phyloP scores from a whole-genome alignment of 2,888 invertebrate species.

The Odontomyia ornata region DNA sequence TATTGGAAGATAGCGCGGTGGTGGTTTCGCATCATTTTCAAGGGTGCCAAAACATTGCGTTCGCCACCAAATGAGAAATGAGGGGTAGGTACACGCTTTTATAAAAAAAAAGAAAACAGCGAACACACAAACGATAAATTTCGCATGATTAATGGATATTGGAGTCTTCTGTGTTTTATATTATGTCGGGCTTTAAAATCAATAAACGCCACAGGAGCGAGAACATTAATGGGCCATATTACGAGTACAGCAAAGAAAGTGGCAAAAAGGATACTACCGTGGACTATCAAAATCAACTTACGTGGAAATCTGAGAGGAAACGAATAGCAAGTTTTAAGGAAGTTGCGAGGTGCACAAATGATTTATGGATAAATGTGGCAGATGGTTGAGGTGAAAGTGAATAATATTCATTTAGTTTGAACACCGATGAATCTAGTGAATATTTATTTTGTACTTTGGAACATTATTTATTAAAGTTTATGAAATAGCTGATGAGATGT shows the following conservation, averaged over 20 bases:
- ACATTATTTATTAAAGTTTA: too few species aligned
- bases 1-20: too few species aligned
- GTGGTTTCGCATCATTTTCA: conserved; percentile 25
- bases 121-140: conserved; percentile 50
- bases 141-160: conserved; percentile 50
- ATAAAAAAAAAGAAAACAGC: conserved; percentile 8
- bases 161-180: conserved; percentile 41
- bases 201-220: conserved; percentile 42
- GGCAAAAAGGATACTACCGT: conserved; percentile 34
- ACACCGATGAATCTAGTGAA: background rate
- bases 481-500: too few species aligned
- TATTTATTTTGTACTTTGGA: background rate
- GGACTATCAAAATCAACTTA: conserved; percentile 43
- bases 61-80: background rate
- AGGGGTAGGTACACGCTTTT: conserved; percentile 42
- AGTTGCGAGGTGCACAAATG: conserved; percentile 38
- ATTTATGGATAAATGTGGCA: conserved; percentile 20
- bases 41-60: background rate
- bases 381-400: conserved; percentile 32
- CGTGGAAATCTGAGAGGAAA: background rate
- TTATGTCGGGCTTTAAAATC: conserved; percentile 44
- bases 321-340: conserved; percentile 34
- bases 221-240: conserved; percentile 36
- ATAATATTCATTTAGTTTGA: background rate
- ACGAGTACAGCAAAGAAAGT: conserved; percentile 18